Evolutionary conservation across 2,888 invertebrate genomes (phyloP), one percentile per base, ranked within the genome.

Genomic region (Oxystoma pomonae): DNA sequence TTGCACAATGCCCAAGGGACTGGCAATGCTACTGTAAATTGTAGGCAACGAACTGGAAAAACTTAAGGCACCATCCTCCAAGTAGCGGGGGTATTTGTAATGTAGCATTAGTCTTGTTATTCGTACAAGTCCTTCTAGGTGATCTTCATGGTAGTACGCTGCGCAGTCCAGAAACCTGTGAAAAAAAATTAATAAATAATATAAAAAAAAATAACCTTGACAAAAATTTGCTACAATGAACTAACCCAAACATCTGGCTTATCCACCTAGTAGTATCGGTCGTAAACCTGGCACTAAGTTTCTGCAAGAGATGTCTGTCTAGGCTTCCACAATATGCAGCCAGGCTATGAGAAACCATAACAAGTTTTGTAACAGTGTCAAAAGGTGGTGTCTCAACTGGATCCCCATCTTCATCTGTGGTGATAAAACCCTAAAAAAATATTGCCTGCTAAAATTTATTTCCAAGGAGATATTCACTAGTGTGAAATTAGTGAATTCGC

Each of bases 261-360:
- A 96, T 83, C 96, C 96, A 96, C 69, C 92, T 82, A 2, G 92
- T 91, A 0, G 93, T 92, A 75, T 96, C 96, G 22, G 90, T 89
- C 0, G 91, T 90, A 69, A 96, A 87, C 72, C 91, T 88, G 52
- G 89, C 87, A 53, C 92, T 90, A 18, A 96, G 84, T 72, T 90
- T 87, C 62, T 91, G 88, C 60, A 95, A 85, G 78, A 93, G 90
- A 68, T 85, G 83, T 55, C 91, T 84, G 67, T 94, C 92, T 67
- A 96, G 79, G 60, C 92, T 89, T n/a, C 92, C 90, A 67, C 94
- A 88, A 75, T 93, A 90, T 0, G 96, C 94, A 2, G 91, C 89
- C 69, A 96, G 85, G 76, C 92, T 91, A 78, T 96, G 95, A n/a
- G 94, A 90, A 19, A 94, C 84, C 60, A 95, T 85, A 9, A 93